Conservation (phyloP, 2,797 vertebrate genomes). For the Enteromius afrohamiltoni region DNA sequence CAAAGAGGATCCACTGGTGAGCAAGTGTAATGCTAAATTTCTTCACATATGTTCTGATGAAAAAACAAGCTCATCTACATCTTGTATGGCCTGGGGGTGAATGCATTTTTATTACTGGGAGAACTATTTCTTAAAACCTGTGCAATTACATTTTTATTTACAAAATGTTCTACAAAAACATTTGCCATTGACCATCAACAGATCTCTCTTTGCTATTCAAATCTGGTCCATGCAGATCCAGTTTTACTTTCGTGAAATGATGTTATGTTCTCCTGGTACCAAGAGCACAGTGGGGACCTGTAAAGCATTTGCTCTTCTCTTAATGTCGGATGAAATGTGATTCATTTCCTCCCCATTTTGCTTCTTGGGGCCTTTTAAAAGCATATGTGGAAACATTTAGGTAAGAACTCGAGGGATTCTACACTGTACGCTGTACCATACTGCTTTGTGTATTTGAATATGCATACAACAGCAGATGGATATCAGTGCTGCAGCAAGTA, state of each 20-base stretch:
- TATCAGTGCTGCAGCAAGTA: neutral
- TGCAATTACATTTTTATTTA: neutral
- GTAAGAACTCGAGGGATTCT: constrained; percentile 25
- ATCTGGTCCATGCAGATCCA: neutral
- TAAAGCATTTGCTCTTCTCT: constrained; percentile 20
- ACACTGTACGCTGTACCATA: neutral
- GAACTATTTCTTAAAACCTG: neutral
- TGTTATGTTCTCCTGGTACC: neutral
- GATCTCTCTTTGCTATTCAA: neutral
- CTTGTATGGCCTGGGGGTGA: neutral
- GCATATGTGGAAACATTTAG: constrained; percentile 47
- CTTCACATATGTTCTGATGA: neutral
- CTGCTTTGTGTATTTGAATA: constrained; percentile 6
- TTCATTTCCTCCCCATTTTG: constrained; percentile 9
- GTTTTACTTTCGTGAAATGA: constrained; percentile 1
- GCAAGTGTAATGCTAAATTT: neutral
- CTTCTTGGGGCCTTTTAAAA: constrained; percentile 8
- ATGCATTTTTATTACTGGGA: neutral
- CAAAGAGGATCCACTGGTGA: neutral
- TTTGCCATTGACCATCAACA: neutral
- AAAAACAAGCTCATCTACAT: neutral
- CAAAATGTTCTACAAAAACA: neutral
- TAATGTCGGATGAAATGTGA: constrained; percentile 9
- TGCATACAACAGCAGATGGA: constrained; percentile 1
- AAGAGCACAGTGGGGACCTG: constrained; percentile 9